A percentile compares a stretch with the other conserved stretches of the same genome.
Evolutionary conservation across 2,888 invertebrate species (phyloP).

Genomic region (Polyommatus icarus): DNA sequence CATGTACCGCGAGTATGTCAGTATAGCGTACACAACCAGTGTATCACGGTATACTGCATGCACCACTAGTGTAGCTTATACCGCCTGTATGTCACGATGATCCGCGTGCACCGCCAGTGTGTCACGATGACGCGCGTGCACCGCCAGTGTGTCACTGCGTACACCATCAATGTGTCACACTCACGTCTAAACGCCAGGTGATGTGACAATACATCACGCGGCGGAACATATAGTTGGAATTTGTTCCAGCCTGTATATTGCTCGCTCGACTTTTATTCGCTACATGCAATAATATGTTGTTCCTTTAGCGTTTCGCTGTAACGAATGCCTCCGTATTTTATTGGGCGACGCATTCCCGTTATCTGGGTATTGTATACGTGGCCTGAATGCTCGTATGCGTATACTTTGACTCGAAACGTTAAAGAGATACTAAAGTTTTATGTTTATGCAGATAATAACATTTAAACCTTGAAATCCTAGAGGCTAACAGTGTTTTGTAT

Average conservation of each 20-base stretch:
- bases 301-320: constrained; percentile 8
- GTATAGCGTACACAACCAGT: neutral
- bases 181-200: neutral
- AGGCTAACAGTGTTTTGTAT: neutral
- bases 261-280: neutral
- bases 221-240: neutral
- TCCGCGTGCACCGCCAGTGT: neutral
- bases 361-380: constrained; percentile 1
- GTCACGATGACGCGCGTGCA: neutral
- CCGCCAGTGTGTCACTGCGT: no score
- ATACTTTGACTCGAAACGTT: neutral
- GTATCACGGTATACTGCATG: neutral
- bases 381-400: neutral
- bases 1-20: neutral
- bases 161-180: no score
- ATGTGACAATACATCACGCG: neutral
- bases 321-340: constrained; percentile 6
- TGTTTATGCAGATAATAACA: neutral
- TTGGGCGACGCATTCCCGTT: neutral
- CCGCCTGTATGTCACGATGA: neutral
- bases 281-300: constrained; percentile 20
- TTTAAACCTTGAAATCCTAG: neutral
- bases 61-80: neutral
- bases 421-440: neutral
- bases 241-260: neutral